Percentiles rank a stretch among this genome's conserved stretches.
These are phyloP conservation scores for Ceratitis capitata DNA, from an alignment of 1,140 invertebrate species.

Conservation along the genomic window DNA sequence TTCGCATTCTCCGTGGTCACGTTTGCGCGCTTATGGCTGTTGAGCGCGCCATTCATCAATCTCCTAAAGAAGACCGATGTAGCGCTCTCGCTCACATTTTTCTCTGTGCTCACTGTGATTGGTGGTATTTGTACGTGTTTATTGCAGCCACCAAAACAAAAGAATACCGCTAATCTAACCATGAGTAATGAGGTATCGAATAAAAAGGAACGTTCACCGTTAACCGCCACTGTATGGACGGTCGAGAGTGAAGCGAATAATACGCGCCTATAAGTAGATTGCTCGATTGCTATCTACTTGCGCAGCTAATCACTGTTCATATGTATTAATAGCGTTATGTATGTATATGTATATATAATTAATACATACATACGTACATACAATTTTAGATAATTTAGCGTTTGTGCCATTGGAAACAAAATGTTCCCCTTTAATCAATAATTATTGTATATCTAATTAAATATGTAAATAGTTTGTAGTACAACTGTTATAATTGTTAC, in stretches of 20 bases:
- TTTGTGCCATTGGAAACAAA: conserved; percentile 14
- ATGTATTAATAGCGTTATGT: not conserved
- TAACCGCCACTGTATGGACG: conserved; percentile 57
- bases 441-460: not conserved
- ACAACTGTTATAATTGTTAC: not conserved
- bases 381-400: conserved; percentile 6
- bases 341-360: no score
- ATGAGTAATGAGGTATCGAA: not conserved
- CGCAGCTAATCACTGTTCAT: not conserved
- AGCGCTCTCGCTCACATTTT: conserved; percentile 57
- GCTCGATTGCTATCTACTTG: not conserved
- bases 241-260: conserved; percentile 56
- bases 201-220: conserved; percentile 55
- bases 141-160: conserved; percentile 52
- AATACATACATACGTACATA: no score
- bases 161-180: conserved; percentile 33
- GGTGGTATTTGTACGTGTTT: conserved; percentile 60
- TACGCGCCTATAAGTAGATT: conserved; percentile 53
- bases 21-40: conserved; percentile 57
- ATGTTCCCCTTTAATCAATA: not conserved
- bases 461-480: not conserved
- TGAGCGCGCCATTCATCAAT: conserved; percentile 62
- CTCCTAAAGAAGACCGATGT: conserved; percentile 58
- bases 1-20: conserved; percentile 63
- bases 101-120: conserved; percentile 56